A percentile compares a stretch with the other conserved stretches of the same genome.
phyloP scores from a whole-genome alignment of 2,113 vertebrate genomes.

The Procapra przewalskii region DNA sequence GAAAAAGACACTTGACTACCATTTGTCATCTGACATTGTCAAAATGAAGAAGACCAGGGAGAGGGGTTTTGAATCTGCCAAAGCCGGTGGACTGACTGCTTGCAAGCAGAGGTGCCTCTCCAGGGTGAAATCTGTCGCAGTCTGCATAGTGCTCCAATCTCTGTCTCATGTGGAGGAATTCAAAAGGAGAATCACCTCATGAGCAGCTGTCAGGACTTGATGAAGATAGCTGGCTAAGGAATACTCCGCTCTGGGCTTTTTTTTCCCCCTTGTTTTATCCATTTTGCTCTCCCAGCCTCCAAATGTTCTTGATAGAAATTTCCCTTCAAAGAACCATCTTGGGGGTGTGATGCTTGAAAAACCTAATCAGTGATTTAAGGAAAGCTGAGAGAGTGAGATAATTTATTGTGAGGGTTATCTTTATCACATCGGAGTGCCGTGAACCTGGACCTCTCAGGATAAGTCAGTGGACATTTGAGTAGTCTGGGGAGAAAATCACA shows the following conservation, averaged over 20 bases:
- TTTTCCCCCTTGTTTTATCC: neutral
- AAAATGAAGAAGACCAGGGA: constrained; percentile 4
- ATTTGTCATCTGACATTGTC: neutral
- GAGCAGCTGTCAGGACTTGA: neutral
- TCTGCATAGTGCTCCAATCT: neutral
- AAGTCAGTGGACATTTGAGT: neutral
- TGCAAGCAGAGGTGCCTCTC: neutral
- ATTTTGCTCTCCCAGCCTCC: neutral
- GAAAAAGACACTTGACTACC: neutral
- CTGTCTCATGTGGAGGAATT: neutral
- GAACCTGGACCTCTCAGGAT: neutral
- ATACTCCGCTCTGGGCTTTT: neutral
- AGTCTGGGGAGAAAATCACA: neutral
- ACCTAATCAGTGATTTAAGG: neutral
- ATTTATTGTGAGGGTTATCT: neutral
- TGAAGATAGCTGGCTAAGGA: neutral
- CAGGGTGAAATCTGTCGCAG: neutral
- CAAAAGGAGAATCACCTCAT: neutral
- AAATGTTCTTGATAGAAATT: neutral
- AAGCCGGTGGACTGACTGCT: neutral
- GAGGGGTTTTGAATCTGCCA: neutral
- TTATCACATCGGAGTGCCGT: neutral
- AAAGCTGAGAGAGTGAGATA: neutral
- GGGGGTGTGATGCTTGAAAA: neutral
- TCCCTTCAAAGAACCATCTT: neutral